Conservation (phyloP, 2,888 invertebrate genomes). For the Gryllus longicercus region DNA sequence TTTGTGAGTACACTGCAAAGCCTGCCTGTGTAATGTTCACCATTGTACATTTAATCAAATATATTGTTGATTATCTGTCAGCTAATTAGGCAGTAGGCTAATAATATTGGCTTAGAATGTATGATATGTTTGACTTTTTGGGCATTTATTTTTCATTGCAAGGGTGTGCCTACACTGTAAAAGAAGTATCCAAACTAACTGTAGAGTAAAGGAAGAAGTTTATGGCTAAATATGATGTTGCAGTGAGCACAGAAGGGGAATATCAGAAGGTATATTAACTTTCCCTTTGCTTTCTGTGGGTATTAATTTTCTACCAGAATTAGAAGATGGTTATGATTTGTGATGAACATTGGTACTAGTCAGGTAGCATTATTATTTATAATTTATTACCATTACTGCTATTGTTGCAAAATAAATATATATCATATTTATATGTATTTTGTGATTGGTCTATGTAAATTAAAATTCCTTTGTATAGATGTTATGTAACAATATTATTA, state of each 20-base stretch:
- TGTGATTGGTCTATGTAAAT: constrained; percentile 10
- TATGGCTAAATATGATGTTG: too few species aligned
- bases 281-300: not conserved
- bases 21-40: not conserved
- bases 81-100: not conserved
- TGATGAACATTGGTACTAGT: constrained; percentile 3
- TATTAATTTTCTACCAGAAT: not conserved
- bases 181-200: too few species aligned
- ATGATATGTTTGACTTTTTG: not conserved
- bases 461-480: constrained; percentile 17
- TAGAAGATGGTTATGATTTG: not conserved
- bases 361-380: constrained; percentile 9
- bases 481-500: not conserved
- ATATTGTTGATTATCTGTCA: constrained; percentile 11
- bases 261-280: not conserved
- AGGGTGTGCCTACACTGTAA: not conserved
- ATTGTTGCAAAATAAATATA: constrained; percentile 17
- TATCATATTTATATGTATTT: constrained; percentile 17
- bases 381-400: not conserved
- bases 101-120: not conserved
- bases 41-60: not conserved
- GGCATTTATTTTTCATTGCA: constrained; percentile 1
- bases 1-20: not conserved
- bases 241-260: too few species aligned
- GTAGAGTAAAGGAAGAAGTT: too few species aligned